Evolutionary conservation across 2,888 invertebrate species (phyloP), one percentile per base, ranked within the genome.

Genomic region (Cyclophora punctaria): DNA sequence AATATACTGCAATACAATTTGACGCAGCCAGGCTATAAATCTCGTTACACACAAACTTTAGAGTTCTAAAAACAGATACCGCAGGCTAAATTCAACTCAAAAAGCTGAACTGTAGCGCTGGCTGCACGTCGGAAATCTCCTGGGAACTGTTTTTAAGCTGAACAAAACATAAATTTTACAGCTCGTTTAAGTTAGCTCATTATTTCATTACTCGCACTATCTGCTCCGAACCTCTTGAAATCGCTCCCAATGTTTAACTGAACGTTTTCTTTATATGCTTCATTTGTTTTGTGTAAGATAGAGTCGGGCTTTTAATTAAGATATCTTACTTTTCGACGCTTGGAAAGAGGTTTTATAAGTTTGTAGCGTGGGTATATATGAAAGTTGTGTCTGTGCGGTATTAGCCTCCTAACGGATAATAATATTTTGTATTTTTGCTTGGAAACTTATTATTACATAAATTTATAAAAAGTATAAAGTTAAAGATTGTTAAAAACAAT

Each of bases 121-220:
- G 71, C 80, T 82, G 81, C 79, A 37, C 82, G 67, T 70, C 67
- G 73, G 68, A 73, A 82, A 82, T 81, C 82, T 79, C 82, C 63
- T 60, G 79, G 67, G 82, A 78, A 80, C 75, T 77, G 81, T 83
- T 84, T 84, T 83, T 80, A 83, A 85, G 80, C 80, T 78, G 78
- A 69, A 80, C 78, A 77, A 84, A 84, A 85, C 81, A 83, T 83
- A 83, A 78, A 83, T 84, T 86, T 81, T 73, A 78, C 80, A 82
- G 85, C 81, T 83, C 78, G 81, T 82, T 85, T 77, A 79, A 83
- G 80, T 80, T 73, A 78, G 75, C 81, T 84, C 80, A 85, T 84
- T 85, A 84, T 83, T 83, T 83, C 75, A 83, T 84, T 83, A 83
- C 71, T 69, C 70, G 69, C 61, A 71, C 76, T 83, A 80, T 78